A percentile compares a stretch with the other conserved stretches of the same genome.
Evolutionary conservation across 1,140 invertebrate genomes (phyloP).

Genomic region (Drosophila ironensis): DNA sequence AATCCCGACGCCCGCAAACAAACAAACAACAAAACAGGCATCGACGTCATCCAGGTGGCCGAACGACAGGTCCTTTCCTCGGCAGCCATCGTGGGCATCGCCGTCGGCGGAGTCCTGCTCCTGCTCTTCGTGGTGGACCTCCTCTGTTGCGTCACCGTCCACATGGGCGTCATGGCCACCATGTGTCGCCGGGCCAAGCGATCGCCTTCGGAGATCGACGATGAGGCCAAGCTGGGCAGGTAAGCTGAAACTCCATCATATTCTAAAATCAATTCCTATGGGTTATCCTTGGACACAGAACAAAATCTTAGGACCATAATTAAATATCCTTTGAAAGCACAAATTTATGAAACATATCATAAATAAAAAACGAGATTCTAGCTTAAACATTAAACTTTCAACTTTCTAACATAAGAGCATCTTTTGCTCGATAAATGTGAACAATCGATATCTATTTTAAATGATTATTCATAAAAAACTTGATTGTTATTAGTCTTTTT

Average conservation of each 20-base stretch:
- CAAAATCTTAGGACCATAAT: neutral
- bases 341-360: too few species aligned
- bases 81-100: constrained; percentile 89
- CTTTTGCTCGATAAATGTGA: too few species aligned
- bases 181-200: constrained; percentile 85
- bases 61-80: constrained; percentile 87
- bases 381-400: too few species aligned
- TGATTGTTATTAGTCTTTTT: too few species aligned
- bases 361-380: too few species aligned
- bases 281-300: neutral
- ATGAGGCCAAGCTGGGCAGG: constrained; percentile 91
- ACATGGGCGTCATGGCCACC: constrained; percentile 88
- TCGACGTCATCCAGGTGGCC: constrained; percentile 83
- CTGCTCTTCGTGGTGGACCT: constrained; percentile 90
- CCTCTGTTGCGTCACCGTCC: constrained; percentile 84
- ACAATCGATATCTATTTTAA: too few species aligned
- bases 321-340: too few species aligned
- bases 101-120: constrained; percentile 88
- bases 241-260: constrained; percentile 79
- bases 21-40: constrained; percentile 35
- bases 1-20: neutral
- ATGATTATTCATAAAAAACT: too few species aligned
- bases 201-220: constrained; percentile 84
- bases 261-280: neutral
- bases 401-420: too few species aligned